Conservation (phyloP, 2,888 invertebrate species). For the Hecatera dysodea region DNA sequence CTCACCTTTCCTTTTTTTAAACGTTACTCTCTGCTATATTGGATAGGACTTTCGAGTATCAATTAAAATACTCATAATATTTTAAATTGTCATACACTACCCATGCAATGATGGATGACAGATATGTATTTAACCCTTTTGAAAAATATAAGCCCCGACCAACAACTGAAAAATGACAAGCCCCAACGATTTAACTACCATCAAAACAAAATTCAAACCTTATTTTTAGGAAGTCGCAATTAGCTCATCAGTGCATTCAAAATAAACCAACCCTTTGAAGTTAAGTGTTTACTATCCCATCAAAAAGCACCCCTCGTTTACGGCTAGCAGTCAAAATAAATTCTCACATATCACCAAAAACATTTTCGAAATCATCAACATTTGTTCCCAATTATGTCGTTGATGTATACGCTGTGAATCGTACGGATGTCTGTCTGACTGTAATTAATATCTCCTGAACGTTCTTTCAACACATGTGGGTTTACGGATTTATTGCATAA, state of each 20-base stretch:
- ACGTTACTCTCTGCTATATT: background rate
- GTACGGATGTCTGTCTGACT: constrained; percentile 80
- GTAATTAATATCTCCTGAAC: constrained; percentile 84
- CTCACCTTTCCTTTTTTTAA: too few relatives aligned
- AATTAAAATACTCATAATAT: background rate
- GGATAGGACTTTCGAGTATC: background rate
- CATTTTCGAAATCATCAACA: constrained; percentile 76
- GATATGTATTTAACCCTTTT: background rate
- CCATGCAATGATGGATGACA: background rate
- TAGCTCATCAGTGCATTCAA: constrained; percentile 56
- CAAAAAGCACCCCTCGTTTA: constrained; percentile 62
- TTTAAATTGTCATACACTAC: background rate
- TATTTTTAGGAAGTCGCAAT: constrained; percentile 65
- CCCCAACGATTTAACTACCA: constrained; percentile 11
- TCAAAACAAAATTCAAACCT: constrained; percentile 52
- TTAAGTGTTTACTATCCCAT: constrained; percentile 68
- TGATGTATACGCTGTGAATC: constrained; percentile 86
- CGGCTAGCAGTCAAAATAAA: constrained; percentile 71
- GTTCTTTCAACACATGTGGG: constrained; percentile 81
- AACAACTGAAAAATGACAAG: constrained; percentile 17
- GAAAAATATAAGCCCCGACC: background rate
- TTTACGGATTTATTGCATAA: constrained; percentile 84
- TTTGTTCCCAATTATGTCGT: constrained; percentile 87
- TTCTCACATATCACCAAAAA: constrained; percentile 67
- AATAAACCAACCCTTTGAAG: constrained; percentile 69